These are phyloP conservation scores for Malurus leucopterus DNA, from an alignment of 2,797 vertebrate genomes.

Conservation along the genomic window DNA sequence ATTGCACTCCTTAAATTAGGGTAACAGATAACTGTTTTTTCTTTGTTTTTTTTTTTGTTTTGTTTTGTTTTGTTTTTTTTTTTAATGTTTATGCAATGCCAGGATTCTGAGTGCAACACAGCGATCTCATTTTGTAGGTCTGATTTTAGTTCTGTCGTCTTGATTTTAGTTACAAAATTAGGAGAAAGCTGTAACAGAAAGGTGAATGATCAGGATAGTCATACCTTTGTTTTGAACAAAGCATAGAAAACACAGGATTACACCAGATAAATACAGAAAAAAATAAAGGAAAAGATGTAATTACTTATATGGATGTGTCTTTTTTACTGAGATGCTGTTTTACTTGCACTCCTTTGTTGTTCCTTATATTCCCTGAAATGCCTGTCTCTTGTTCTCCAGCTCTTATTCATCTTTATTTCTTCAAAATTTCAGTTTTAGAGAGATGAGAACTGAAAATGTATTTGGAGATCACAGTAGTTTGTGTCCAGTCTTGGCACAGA, in stretches of 20 bases:
- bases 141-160: not conserved
- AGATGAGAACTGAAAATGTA: not conserved
- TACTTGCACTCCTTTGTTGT: not conserved
- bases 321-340: not conserved
- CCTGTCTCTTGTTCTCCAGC: not conserved
- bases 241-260: not conserved
- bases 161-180: not conserved
- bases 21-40: not conserved
- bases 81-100: not conserved
- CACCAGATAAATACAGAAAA: not conserved
- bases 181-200: not conserved
- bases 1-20: constrained; percentile 41
- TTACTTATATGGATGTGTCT: not conserved
- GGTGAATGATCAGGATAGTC: not conserved
- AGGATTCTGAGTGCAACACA: not conserved
- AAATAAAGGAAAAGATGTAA: not conserved
- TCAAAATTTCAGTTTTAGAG: not conserved
- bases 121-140: not conserved
- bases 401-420: not conserved
- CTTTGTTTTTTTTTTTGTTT: not conserved
- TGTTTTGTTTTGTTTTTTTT: not conserved
- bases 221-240: constrained; percentile 1
- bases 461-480: not conserved
- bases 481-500: not conserved
- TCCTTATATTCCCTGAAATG: not conserved